A percentile compares a stretch with the other conserved stretches of the same genome.
Conservation (phyloP, 2,113 vertebrate genomes). For the Strix uralensis region DNA sequence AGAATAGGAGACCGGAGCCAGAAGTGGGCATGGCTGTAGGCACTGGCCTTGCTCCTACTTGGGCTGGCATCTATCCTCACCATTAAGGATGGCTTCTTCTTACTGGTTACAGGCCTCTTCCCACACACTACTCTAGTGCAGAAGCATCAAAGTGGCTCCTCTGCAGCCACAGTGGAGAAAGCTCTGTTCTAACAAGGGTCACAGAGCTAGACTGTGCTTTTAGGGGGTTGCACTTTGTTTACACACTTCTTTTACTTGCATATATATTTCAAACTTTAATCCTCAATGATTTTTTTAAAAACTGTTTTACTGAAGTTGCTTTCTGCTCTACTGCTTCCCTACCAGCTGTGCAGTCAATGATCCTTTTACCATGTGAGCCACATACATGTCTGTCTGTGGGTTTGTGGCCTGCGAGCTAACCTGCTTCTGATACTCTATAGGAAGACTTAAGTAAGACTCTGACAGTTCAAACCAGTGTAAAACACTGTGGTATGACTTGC, state of each 20-base stretch:
- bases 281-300: not conserved
- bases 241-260: not conserved
- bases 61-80: not conserved
- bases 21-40: not conserved
- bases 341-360: not conserved
- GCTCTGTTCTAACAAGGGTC: not conserved
- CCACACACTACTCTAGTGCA: not conserved
- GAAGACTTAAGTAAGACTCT: not conserved
- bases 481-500: not conserved
- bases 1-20: not conserved
- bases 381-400: not conserved
- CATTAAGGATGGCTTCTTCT: not conserved
- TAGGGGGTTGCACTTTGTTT: not conserved
- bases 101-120: too few species aligned
- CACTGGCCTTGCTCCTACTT: fast-evolving
- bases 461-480: not conserved
- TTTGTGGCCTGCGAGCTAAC: not conserved
- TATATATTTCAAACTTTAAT: not conserved
- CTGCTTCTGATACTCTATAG: not conserved
- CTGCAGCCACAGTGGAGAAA: not conserved
- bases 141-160: not conserved
- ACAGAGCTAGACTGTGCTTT: not conserved
- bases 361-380: not conserved
- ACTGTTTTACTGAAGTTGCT: not conserved
- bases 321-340: not conserved